Evolutionary conservation across 2,888 invertebrate genomes (phyloP), one percentile per base, ranked within the genome.

Genomic region (Nudaria mundana): DNA sequence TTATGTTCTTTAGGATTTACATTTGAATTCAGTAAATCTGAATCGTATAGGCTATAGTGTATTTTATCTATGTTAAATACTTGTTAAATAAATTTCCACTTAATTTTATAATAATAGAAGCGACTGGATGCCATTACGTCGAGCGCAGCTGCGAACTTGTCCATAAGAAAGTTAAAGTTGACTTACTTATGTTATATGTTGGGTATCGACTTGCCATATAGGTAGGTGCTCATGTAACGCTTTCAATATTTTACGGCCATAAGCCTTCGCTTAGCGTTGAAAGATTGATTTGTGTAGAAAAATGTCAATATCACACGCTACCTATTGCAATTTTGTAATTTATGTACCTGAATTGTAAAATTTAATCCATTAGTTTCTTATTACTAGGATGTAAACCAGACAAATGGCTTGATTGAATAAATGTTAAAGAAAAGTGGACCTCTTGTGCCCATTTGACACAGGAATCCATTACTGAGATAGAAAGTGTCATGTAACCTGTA

Each of bases 61-160:
- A n/a, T n/a, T n/a, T n/a, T n/a, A n/a, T n/a, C n/a, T n/a, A 67
- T 71, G 73, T 63, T 62, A 64, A 74, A 66, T 66, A 67, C 71
- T 69, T 62, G 69, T 69, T 63, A n/a, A n/a, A n/a, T n/a, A n/a
- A n/a, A n/a, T n/a, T n/a, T n/a, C n/a, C n/a, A n/a, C n/a, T n/a
- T 68, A 75, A 71, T 81, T 81, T 77, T 75, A 79, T 73, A 73
- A 63, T 73, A 71, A 73, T 70, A 69, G 70, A 71, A 70, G 74
- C 73, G 72, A 68, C 71, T 69, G 71, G 56, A 64, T 62, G 63
- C 63, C n/a, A n/a, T n/a, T n/a, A n/a, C n/a, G n/a, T n/a, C n/a
- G n/a, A n/a, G n/a, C n/a, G n/a, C n/a, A n/a, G n/a, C n/a, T n/a
- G n/a, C n/a, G n/a, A n/a, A n/a, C n/a, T n/a, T 64, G 45, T 42